A percentile compares a stretch with the other conserved stretches of the same genome.
Conservation (phyloP, 2,797 vertebrate species). For the Parotocinclus haroldoi region DNA sequence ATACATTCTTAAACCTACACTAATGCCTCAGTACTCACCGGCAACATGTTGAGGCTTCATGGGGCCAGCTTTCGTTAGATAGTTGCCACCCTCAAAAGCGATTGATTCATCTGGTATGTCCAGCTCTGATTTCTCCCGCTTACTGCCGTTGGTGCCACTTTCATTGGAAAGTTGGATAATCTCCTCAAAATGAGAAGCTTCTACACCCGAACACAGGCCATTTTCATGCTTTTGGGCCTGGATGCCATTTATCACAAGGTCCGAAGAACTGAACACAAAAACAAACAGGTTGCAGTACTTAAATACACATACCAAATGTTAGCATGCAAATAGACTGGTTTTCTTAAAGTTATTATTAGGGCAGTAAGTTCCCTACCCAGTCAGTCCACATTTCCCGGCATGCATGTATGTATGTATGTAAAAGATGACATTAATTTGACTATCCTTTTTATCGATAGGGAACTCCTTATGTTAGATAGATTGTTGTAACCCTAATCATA, state of each 20-base stretch:
- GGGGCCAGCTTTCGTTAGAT: conserved; percentile 86
- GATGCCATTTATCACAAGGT: conserved; percentile 79
- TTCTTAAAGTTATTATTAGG: no score
- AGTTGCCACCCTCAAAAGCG: conserved; percentile 75
- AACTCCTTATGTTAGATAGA: no score
- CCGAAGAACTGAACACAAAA: conserved; percentile 52
- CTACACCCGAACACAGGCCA: conserved; percentile 76
- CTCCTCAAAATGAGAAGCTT: conserved; percentile 63
- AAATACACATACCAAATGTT: no score
- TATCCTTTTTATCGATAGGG: no score
- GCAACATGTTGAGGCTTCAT: conserved; percentile 89
- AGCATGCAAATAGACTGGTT: no score
- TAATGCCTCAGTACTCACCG: conserved; percentile 66
- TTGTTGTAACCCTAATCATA: no score
- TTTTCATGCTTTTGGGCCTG: conserved; percentile 84
- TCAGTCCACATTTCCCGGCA: no score
- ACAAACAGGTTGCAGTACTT: not conserved
- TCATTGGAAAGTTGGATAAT: conserved; percentile 77
- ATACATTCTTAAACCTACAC: no score
- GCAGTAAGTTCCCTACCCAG: no score
- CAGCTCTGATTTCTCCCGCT: conserved; percentile 63
- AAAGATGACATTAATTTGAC: no score
- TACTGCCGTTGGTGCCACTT: conserved; percentile 62
- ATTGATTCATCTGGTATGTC: conserved; percentile 71
- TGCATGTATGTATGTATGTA: no score